Percentiles rank a stretch among this genome's conserved stretches.
These are phyloP conservation scores for Silurus aristotelis DNA, from an alignment of 2,797 vertebrate species.

Conservation along the genomic window DNA sequence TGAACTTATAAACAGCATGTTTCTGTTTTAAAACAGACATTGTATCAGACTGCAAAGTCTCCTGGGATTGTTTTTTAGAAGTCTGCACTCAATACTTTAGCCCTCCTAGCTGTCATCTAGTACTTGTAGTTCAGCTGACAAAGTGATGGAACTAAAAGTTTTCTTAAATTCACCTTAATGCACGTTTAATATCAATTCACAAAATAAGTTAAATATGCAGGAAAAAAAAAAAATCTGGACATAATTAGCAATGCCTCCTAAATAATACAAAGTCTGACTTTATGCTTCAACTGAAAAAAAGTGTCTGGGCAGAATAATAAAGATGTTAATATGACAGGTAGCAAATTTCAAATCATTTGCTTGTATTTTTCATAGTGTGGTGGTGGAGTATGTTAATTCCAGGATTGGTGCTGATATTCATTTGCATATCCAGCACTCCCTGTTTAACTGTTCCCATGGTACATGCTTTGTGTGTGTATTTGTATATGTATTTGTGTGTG, in stretches of 20 bases:
- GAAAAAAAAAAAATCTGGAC: not conserved
- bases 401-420: not conserved
- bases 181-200: not conserved
- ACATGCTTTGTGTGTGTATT: not conserved
- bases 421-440: conserved; percentile 24
- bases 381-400: not conserved
- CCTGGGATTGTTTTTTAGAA: not conserved
- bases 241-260: not conserved
- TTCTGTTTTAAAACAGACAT: not conserved
- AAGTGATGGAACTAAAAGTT: not conserved
- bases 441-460: conserved; percentile 12
- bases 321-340: not conserved
- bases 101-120: not conserved
- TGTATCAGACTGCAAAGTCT: not conserved
- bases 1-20: conserved; percentile 10
- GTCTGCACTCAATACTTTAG: not conserved
- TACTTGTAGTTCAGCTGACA: not conserved
- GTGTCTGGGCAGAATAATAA: too few species aligned
- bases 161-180: conserved; percentile 12
- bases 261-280: not conserved
- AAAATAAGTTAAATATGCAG: not conserved
- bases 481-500: too few species aligned
- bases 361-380: conserved; percentile 7
- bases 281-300: not conserved
- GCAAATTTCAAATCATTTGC: conserved; percentile 16